Conservation (phyloP, 2,797 vertebrate species). For the Delichon dasypus region DNA sequence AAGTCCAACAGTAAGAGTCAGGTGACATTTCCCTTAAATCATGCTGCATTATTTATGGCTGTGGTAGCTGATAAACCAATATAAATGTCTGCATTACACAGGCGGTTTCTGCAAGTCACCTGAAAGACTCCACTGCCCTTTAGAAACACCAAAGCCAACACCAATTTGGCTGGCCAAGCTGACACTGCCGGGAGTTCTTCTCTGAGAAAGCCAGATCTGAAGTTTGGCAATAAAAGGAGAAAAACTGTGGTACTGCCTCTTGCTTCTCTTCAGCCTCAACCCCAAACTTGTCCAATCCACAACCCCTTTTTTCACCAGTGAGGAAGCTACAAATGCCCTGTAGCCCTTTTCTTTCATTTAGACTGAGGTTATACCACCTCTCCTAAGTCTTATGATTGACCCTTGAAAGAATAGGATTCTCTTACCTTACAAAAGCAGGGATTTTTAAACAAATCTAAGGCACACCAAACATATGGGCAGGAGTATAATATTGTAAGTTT, state of each 20-base stretch:
- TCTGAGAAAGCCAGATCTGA: neutral
- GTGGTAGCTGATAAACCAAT: neutral
- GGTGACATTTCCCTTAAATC: neutral
- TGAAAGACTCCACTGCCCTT: neutral
- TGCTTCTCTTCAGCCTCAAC: neutral
- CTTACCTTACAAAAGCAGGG: neutral
- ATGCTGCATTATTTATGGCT: neutral
- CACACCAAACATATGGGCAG: neutral
- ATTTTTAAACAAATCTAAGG: neutral
- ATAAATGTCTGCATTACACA: neutral
- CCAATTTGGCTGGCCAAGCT: neutral
- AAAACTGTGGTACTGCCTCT: neutral
- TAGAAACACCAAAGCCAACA: neutral
- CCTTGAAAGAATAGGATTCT: neutral
- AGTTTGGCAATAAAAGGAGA: neutral
- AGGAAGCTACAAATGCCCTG: neutral
- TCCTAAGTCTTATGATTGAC: neutral
- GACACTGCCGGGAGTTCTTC: neutral
- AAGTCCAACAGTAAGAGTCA: neutral
- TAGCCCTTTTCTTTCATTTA: neutral
- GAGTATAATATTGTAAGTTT: neutral
- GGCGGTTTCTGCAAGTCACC: accelerated
- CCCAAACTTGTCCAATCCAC: neutral
- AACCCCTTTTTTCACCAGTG: accelerated
- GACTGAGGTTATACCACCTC: neutral